Evolutionary conservation across 2,888 invertebrate species (phyloP).

Genomic region (Pandemis cinnamomeana): DNA sequence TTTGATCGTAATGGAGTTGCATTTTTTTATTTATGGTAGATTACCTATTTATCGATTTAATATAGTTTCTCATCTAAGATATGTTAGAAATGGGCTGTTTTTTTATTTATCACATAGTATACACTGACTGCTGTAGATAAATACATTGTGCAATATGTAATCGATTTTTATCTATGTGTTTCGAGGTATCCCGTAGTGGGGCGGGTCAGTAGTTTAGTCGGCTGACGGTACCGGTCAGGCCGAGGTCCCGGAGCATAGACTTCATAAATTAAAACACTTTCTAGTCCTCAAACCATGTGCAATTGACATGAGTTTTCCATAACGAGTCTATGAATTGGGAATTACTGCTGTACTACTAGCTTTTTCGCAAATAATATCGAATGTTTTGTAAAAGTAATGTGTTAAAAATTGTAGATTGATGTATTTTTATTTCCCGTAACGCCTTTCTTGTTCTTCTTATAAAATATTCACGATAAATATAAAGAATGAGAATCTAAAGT

Average conservation of each 20-base stretch:
- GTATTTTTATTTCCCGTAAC: conserved; percentile 61
- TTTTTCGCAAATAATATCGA: conserved; percentile 67
- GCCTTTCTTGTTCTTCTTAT: conserved; percentile 53
- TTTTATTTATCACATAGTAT: conserved; percentile 53
- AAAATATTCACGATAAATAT: background rate
- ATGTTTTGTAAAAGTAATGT: conserved; percentile 67
- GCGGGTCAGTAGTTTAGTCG: conserved; percentile 51
- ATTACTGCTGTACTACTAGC: conserved; percentile 55
- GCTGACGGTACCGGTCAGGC: conserved; percentile 37
- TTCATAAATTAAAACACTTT: conserved; percentile 40
- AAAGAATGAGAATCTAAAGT: background rate
- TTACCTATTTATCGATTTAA: conserved; percentile 52
- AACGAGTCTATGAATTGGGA: conserved; percentile 60
- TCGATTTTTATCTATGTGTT: conserved; percentile 49
- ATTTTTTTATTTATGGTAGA: conserved; percentile 67
- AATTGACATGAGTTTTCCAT: conserved; percentile 38
- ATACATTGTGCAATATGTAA: conserved; percentile 63
- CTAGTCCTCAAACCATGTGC: conserved; percentile 29
- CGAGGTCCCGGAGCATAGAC: conserved; percentile 61
- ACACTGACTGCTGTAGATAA: conserved; percentile 62
- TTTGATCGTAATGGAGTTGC: conserved; percentile 52
- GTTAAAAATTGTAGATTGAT: conserved; percentile 56
- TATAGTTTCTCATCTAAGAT: conserved; percentile 64
- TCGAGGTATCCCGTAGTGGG: conserved; percentile 51
- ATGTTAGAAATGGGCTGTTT: conserved; percentile 77